Percentiles rank a stretch among this genome's conserved stretches.
These are phyloP conservation scores for Drosophila antonietae DNA, from an alignment of 2,888 invertebrate genomes.

Conservation along the genomic window DNA sequence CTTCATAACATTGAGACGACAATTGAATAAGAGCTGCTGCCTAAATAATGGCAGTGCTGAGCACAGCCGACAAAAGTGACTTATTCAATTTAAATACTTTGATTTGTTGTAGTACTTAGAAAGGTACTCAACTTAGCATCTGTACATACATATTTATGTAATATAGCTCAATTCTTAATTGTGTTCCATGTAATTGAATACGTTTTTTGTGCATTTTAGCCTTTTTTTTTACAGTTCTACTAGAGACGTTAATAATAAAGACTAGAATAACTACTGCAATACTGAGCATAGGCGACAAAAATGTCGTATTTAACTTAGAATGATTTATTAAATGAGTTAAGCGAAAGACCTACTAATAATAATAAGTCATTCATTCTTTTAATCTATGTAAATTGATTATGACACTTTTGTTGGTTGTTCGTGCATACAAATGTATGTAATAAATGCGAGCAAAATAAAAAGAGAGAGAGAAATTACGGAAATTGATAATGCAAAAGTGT, in stretches of 20 bases:
- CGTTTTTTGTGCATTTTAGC: too few species aligned
- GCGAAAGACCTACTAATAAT: background rate
- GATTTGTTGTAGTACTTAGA: too few species aligned
- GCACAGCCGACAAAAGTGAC: background rate
- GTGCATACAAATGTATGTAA: background rate
- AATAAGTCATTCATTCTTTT: background rate
- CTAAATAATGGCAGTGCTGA: too few species aligned
- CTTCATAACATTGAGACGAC: background rate
- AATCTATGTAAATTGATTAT: background rate
- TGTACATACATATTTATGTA: too few species aligned
- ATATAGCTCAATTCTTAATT: too few species aligned
- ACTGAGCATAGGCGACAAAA: too few species aligned
- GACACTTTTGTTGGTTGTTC: conserved; percentile 6
- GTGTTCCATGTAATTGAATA: too few species aligned
- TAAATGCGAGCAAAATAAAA: background rate
- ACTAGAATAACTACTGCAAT: too few species aligned
- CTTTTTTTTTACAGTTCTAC: too few species aligned
- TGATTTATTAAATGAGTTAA: background rate
- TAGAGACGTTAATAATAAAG: too few species aligned
- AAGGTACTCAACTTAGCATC: too few species aligned
- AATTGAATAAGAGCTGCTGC: background rate
- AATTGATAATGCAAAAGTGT: background rate
- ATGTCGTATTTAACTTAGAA: background rate
- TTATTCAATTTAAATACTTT: background rate
- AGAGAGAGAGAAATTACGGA: background rate